phyloP scores from a whole-genome alignment of 2,888 invertebrate genomes.

The Drosophila meridionalis region DNA sequence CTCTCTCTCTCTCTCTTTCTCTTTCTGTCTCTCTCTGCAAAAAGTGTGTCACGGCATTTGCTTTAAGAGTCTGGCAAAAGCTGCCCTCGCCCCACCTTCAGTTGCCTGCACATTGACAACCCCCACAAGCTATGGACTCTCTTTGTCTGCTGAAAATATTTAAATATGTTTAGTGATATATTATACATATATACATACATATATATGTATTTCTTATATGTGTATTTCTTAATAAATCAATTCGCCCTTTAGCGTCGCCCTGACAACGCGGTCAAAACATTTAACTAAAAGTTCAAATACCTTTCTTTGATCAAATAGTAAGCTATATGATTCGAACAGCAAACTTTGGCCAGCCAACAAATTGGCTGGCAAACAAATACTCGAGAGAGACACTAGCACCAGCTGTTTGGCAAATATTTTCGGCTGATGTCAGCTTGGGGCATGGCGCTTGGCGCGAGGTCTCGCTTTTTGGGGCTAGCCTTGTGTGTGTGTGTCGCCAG shows the following conservation, averaged over 20 bases:
- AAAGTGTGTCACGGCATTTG: constrained; percentile 46
- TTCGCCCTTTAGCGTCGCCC: constrained; percentile 25
- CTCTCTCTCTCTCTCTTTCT: neutral
- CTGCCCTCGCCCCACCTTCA: neutral
- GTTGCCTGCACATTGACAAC: constrained; percentile 1
- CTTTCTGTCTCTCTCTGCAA: neutral
- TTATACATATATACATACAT: neutral
- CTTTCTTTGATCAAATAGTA: constrained; percentile 5
- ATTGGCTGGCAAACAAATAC: neutral
- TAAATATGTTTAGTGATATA: neutral
- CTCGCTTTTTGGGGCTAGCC: constrained; percentile 9
- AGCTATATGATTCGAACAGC: neutral
- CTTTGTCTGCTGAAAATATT: constrained; percentile 8
- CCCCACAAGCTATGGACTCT: neutral
- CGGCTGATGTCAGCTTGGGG: constrained; percentile 19
- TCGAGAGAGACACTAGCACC: constrained; percentile 5
- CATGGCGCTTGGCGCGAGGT: constrained; percentile 2
- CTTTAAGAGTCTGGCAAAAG: constrained; percentile 15
- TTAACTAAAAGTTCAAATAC: constrained; percentile 49
- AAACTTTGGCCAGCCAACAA: constrained; percentile 1
- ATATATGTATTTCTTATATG: neutral
- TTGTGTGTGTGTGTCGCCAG: constrained; percentile 7
- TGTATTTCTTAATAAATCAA: constrained; percentile 23
- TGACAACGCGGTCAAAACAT: constrained; percentile 47
- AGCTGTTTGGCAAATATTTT: constrained; percentile 26